phyloP scores from a whole-genome alignment of 2,888 invertebrate genomes.

The Hydrotaea diabolus region DNA sequence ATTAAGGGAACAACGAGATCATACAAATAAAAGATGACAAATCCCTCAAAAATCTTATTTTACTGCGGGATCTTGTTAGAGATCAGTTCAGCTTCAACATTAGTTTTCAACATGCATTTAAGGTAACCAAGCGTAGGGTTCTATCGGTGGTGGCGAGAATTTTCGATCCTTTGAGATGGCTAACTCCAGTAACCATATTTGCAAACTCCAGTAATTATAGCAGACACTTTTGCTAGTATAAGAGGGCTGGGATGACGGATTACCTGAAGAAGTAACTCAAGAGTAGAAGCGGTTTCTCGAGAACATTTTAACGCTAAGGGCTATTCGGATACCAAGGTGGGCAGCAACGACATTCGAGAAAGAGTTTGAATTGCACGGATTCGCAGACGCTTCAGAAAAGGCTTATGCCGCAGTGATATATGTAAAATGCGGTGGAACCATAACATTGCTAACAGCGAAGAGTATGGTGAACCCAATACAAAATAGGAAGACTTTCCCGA shows the following conservation, averaged over 20 bases:
- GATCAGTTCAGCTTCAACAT: conserved; percentile 11
- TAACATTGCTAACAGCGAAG: not conserved
- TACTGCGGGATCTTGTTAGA: conserved; percentile 10
- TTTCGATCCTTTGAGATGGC: too few species aligned
- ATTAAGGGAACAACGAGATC: not conserved
- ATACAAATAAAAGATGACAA: conserved; percentile 26
- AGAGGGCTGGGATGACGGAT: conserved; percentile 40
- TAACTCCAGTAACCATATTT: conserved; percentile 21
- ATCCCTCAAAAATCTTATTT: conserved; percentile 19
- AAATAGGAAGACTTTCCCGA: not conserved
- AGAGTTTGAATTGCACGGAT: too few species aligned
- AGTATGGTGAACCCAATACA: conserved; percentile 1
- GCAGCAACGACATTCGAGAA: too few species aligned
- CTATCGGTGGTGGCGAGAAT: conserved; percentile 17
- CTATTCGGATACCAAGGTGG: not conserved
- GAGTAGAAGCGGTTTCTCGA: not conserved
- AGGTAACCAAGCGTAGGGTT: conserved; percentile 26
- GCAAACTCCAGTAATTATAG: conserved; percentile 42
- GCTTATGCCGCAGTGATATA: too few species aligned
- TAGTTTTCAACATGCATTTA: too few species aligned
- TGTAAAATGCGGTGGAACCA: not conserved
- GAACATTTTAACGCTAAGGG: not conserved
- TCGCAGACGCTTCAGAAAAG: too few species aligned
- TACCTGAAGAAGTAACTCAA: too few species aligned
- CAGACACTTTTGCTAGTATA: conserved; percentile 26